Evolutionary conservation across 2,113 vertebrate genomes (phyloP).

Genomic region (Pangasianodon hypophthalmus): DNA sequence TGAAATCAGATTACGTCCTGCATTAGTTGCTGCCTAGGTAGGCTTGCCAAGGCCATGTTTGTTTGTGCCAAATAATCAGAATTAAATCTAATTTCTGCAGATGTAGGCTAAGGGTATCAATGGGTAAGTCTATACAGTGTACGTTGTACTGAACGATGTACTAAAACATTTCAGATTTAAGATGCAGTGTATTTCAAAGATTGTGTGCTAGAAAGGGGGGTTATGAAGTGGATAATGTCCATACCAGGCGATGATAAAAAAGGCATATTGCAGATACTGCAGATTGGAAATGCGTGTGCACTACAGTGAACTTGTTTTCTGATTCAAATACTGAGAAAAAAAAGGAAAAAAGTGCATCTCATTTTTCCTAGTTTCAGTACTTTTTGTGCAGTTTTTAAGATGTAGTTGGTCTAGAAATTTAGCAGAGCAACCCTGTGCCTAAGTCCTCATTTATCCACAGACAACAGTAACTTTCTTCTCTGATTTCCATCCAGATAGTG

Average conservation of each 20-base stretch:
- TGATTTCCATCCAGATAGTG: background rate
- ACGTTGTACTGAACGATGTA: too few relatives aligned
- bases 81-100: background rate
- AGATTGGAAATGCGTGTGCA: background rate
- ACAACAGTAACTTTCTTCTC: background rate
- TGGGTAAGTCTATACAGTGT: too few relatives aligned
- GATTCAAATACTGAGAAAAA: background rate
- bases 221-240: background rate
- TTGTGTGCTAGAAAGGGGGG: too few relatives aligned
- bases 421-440: background rate
- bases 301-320: background rate
- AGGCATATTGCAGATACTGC: background rate
- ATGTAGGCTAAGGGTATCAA: too few relatives aligned
- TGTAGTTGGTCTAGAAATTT: background rate
- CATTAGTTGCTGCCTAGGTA: background rate
- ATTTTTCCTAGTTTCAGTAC: background rate
- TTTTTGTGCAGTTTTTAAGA: too few relatives aligned
- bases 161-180: too few relatives aligned
- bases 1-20: background rate
- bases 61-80: background rate
- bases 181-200: too few relatives aligned
- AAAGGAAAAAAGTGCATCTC: too few relatives aligned
- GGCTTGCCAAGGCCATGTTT: background rate
- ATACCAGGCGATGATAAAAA: background rate
- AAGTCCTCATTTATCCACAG: background rate